A percentile compares a stretch with the other conserved stretches of the same genome.
phyloP scores from a whole-genome alignment of 2,888 invertebrate genomes.

The Acleris sparsana region DNA sequence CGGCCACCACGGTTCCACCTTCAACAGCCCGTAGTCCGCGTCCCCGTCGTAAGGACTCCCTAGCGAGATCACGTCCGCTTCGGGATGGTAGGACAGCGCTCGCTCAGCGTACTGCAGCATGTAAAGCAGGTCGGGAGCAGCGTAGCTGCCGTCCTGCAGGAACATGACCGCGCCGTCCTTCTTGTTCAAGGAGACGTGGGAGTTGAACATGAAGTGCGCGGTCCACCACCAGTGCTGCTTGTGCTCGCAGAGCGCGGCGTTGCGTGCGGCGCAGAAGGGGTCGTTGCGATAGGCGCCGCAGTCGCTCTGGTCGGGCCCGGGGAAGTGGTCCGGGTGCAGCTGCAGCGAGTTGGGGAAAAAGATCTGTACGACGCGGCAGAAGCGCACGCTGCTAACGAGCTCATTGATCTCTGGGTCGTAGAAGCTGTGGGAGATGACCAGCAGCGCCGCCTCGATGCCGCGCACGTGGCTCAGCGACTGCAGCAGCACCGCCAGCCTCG shows the following conservation, averaged over 20 bases:
- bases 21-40: constrained; percentile 46
- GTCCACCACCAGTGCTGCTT: constrained; percentile 70
- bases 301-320: constrained; percentile 49
- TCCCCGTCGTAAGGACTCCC: constrained; percentile 44
- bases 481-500: constrained; percentile 52
- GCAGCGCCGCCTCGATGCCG: constrained; percentile 46
- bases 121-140: constrained; percentile 55
- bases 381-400: constrained; percentile 50
- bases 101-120: constrained; percentile 48
- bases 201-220: constrained; percentile 53
- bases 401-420: constrained; percentile 49
- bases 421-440: constrained; percentile 61
- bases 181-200: constrained; percentile 40
- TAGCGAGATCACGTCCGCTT: constrained; percentile 51
- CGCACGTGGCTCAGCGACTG: constrained; percentile 51
- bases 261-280: constrained; percentile 43
- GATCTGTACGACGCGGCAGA: constrained; percentile 61
- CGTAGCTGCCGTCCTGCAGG: constrained; percentile 54
- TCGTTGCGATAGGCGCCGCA: constrained; percentile 33
- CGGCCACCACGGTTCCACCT: constrained; percentile 56
- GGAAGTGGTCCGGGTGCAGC: constrained; percentile 50
- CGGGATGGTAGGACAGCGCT: constrained; percentile 44
- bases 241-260: constrained; percentile 48
- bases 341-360: constrained; percentile 60
- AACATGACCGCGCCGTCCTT: constrained; percentile 50